Base-by-base conservation (phyloP, 2,113 vertebrate genomes). In the Manacus vitellinus region DNA sequence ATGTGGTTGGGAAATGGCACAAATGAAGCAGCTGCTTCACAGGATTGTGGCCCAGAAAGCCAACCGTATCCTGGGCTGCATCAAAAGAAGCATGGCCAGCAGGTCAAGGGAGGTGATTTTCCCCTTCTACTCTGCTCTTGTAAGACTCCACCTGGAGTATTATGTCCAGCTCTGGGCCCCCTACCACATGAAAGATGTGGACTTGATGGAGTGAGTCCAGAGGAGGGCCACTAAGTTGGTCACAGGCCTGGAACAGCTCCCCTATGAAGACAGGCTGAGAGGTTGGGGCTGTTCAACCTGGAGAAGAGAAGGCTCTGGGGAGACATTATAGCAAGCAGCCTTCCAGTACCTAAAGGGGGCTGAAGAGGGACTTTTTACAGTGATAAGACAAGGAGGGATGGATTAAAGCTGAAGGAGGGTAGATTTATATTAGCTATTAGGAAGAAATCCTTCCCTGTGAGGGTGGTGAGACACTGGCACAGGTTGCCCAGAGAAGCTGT, bases 21-120 rank as follows among this genome's bases (percentile, higher is more conserved):
- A 2, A 73, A 30, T 0, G 5, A 35, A 31, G 6, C 4, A 0
- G 28, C 35, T 49, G 58, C 58, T 54, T 82, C 61, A 67, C n/a
- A 39, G 54, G 61, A 67, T 41, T 61, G 70, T 54, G 44, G 39
- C 39, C 77, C 28, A 61, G 54, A 67, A 67, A 46, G 28, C 61
- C 54, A 24, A 0, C 33, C 15, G 0, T 61, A 61, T 75, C 23
- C 46, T 75, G 54, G 39, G 87, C 54, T 18, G 54, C 61, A 30
- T 82, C 33, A 67, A 61, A 82, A 58, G 28, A 67, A 52, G 23
- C 1, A 2, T 59, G 52, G 52, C 31, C 44, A 74, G 37, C 52
- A 59, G 61, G 61, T 66, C 1, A 1, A 58, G 52, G 58, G 51
- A 24, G 19, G 44, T 28, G 44, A 59, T 81, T 74, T 27, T 74